Conservation (phyloP, 2,113 vertebrate genomes). For the Leuciscus idus region DNA sequence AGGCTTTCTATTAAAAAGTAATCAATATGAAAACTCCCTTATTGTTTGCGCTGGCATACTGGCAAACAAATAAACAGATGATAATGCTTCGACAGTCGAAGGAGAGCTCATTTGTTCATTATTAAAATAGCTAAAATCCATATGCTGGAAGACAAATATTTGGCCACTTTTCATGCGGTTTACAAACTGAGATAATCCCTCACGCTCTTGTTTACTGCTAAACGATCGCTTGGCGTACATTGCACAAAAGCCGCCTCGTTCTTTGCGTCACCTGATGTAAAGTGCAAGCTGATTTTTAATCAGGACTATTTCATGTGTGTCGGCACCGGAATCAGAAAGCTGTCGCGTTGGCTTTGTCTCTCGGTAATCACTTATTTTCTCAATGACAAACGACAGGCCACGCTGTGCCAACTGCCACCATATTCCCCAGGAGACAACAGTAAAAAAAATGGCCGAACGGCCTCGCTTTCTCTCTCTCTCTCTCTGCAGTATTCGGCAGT, state of each 20-base stretch:
- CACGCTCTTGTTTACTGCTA: slow-evolving; percentile 15
- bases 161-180: slow-evolving; percentile 23
- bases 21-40: slow-evolving; percentile 43
- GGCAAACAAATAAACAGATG: slow-evolving; percentile 29
- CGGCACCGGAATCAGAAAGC: slow-evolving; percentile 28
- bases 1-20: slow-evolving; percentile 23
- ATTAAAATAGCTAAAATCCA: slow-evolving; percentile 37
- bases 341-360: slow-evolving; percentile 34
- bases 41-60: slow-evolving; percentile 31
- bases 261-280: slow-evolving; percentile 25
- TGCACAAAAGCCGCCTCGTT: not conserved
- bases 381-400: slow-evolving; percentile 56
- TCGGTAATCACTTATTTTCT: slow-evolving; percentile 54
- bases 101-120: slow-evolving; percentile 31
- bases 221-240: not conserved
- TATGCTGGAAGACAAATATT: slow-evolving; percentile 32
- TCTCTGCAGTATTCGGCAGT: slow-evolving; percentile 56
- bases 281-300: slow-evolving; percentile 41
- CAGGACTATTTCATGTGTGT: slow-evolving; percentile 38
- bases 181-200: slow-evolving; percentile 37
- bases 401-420: slow-evolving; percentile 48
- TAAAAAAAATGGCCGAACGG: slow-evolving; percentile 42
- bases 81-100: slow-evolving; percentile 9
- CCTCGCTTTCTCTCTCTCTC: slow-evolving; percentile 52
- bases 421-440: slow-evolving; percentile 52